Evolutionary conservation across 2,113 vertebrate species (phyloP).

Genomic region (Myrmecobius fasciatus): DNA sequence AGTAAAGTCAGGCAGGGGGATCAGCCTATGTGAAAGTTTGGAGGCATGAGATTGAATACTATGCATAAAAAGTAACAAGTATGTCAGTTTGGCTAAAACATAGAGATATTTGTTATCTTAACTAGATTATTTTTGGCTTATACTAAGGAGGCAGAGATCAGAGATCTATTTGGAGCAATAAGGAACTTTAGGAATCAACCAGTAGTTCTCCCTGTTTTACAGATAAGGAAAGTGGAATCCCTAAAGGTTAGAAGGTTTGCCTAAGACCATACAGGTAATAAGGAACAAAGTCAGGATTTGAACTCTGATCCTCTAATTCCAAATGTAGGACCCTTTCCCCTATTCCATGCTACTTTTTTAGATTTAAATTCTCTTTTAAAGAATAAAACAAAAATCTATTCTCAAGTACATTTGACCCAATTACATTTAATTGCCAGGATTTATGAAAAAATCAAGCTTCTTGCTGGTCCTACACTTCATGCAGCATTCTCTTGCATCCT

Average conservation of each 20-base stretch:
- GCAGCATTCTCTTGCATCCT: not conserved
- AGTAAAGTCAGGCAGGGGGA: not conserved
- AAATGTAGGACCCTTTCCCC: not conserved
- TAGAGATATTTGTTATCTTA: not conserved
- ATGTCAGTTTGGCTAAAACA: not conserved
- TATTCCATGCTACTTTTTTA: not conserved
- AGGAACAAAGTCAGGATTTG: not conserved
- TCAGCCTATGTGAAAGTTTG: not conserved
- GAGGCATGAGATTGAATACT: not conserved
- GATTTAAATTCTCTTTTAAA: not conserved
- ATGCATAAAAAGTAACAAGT: not conserved
- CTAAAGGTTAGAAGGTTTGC: not conserved
- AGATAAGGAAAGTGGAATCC: not conserved
- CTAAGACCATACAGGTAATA: not conserved
- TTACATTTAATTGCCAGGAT: not conserved
- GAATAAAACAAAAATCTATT: conserved; percentile 27
- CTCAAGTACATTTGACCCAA: conserved; percentile 17
- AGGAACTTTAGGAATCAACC: not conserved
- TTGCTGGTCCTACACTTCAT: not conserved
- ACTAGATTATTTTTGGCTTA: not conserved
- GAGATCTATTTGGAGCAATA: not conserved
- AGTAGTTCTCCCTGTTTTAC: not conserved
- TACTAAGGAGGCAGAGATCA: not conserved
- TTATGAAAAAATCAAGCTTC: not conserved
- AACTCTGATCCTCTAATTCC: not conserved